Evolutionary conservation across 2,888 invertebrate genomes (phyloP).

Genomic region (Brenthis ino): DNA sequence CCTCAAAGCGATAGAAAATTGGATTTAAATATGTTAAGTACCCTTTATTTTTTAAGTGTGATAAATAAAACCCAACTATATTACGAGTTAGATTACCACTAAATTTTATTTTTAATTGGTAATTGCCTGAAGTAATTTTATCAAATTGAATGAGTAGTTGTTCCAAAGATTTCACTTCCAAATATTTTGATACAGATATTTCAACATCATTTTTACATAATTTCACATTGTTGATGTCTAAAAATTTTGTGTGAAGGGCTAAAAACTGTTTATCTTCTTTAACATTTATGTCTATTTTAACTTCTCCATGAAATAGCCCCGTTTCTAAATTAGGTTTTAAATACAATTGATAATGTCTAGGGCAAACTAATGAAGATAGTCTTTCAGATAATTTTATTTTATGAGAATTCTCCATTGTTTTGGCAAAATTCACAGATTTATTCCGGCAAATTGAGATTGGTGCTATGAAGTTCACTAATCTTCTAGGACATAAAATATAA

Average conservation of each 20-base stretch:
- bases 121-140: conserved; percentile 60
- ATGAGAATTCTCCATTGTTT: conserved; percentile 45
- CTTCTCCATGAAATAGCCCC: conserved; percentile 62
- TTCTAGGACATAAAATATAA: not conserved
- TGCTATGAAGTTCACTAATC: not conserved
- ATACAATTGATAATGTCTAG: conserved; percentile 64
- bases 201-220: conserved; percentile 53
- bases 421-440: conserved; percentile 18
- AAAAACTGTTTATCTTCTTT: conserved; percentile 65
- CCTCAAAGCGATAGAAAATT: not conserved
- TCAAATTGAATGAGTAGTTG: conserved; percentile 64
- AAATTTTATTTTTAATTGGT: conserved; percentile 83
- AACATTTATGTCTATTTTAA: conserved; percentile 65
- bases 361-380: conserved; percentile 58
- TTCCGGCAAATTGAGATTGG: conserved; percentile 11
- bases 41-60: conserved; percentile 82
- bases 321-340: conserved; percentile 58
- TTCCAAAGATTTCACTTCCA: conserved; percentile 60
- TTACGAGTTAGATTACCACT: conserved; percentile 84
- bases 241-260: conserved; percentile 82
- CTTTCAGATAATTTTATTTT: conserved; percentile 57
- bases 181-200: conserved; percentile 55
- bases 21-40: conserved; percentile 40
- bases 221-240: conserved; percentile 75
- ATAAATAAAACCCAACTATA: conserved; percentile 89